A percentile compares a stretch with the other conserved stretches of the same genome.
Evolutionary conservation across 53 echinoderm and acorn worm species (phyloP).

Genomic region (Mesocentrotus franciscanus): DNA sequence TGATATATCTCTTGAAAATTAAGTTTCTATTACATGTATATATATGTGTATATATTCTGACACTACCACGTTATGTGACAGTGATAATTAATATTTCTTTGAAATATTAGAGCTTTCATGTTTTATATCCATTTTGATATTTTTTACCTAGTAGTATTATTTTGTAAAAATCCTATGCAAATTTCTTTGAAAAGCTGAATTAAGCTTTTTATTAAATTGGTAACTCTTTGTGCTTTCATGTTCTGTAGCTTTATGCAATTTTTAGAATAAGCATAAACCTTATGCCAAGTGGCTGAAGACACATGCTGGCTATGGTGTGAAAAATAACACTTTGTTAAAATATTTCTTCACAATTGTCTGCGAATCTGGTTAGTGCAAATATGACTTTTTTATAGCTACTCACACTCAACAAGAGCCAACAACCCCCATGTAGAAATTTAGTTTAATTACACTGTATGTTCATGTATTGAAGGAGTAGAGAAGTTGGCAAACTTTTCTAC

Average conservation of each 20-base stretch:
- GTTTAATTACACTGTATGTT: too few relatives aligned
- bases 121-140: neutral
- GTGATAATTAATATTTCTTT: too few relatives aligned
- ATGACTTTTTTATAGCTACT: neutral
- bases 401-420: neutral
- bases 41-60: too few relatives aligned
- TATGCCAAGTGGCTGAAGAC: neutral
- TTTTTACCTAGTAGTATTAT: neutral
- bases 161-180: neutral
- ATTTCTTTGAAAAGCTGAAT: neutral
- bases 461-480: too few relatives aligned
- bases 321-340: neutral
- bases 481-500: neutral
- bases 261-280: neutral
- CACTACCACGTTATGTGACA: too few relatives aligned
- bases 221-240: neutral
- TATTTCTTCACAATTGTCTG: too few relatives aligned
- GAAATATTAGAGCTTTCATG: neutral
- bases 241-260: neutral
- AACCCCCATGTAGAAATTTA: too few relatives aligned
- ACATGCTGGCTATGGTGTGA: neutral
- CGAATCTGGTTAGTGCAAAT: too few relatives aligned
- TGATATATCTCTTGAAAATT: too few relatives aligned
- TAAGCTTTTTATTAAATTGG: neutral
- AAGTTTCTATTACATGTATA: too few relatives aligned